Base-by-base conservation (phyloP, 2,113 vertebrate genomes). In the Asarcornis scutulata region DNA sequence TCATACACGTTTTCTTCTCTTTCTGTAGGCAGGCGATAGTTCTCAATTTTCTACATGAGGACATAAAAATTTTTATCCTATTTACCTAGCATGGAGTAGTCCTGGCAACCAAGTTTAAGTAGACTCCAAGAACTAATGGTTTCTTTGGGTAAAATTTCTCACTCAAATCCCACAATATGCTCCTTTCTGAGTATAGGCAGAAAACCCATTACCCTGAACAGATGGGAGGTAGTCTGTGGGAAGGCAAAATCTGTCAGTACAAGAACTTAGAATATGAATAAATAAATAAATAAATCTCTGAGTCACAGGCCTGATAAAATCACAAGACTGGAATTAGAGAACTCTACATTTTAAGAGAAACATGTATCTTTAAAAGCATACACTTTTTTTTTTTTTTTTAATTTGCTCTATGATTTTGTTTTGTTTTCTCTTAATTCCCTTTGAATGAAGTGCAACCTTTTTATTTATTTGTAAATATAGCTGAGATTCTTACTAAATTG, bases 181-280 rank as follows among this genome's bases (percentile, higher is more conserved):
- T 97, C 80, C 83, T 36, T 56, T 83, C 79, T 48, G 71, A 90
- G 73, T 6, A 62, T 4, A 80, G 66, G 75, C 93, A 95, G 89
- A 87, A 95, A 95, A 62, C 9, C 75, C 93, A 96, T 93, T 88
- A 96, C 82, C 83, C 90, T 91, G 85, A 97, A 86, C 96, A 97
- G 95, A 96, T 94, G 95, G 95, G 69, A 95, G 36, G 48, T 11
- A 93, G 80, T 88, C 95, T 82, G 95, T 95, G 86, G 96, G 95
- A 92, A 93, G 95, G 68, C 34, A 86, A 95, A 97, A 97, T 75
- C 93, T 97, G 96, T 68, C 88, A 13, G 32, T 88, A 68, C 64
- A 72, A 75, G 85, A 95, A 84, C 66, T 93, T 60, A 9, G 21
- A 78, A 80, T 36, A 25, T 11, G 69, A 64, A 34, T 50, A 83